Evolutionary conservation across 2,113 vertebrate species (phyloP), one percentile per base, ranked within the genome.

Genomic region (Caretta caretta): DNA sequence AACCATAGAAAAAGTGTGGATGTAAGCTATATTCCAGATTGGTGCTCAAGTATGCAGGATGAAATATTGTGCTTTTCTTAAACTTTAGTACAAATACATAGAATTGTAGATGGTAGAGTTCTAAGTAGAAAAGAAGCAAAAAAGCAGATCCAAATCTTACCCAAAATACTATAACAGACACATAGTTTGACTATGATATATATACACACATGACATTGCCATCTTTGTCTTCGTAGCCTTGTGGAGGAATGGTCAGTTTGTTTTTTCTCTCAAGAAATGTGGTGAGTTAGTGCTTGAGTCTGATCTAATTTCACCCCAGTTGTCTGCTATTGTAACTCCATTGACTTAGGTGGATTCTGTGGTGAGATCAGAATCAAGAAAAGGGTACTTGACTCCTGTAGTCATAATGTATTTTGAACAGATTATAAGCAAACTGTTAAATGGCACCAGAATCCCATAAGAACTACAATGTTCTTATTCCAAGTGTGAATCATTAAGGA

Each of bases 1-100:
- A 56, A 56, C 13, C 4, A 27, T 27, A 17, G 51, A 38, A 48
- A 31, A 91, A 69, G n/a, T 10, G 27, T 8, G 2, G 2, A 20
- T 4, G 25, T 46, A 78, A 78, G 42, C 24, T 12, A 48, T 27
- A 25, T 46, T 89, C 22, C 56, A 53, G 9, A 5, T 3, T 10
- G 0, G 2, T 25, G 10, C 13, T 31, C 0, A 20, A 51, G 29
- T 69, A 83, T 10, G 2, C 35, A 42, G 82, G 59, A 56, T 13
- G 1, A 90, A 90, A 13, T 25, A 35, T 13, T 53, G 19, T 22
- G 10, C 12, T 76, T 35, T 48, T 78, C 75, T 38, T 82, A 57
- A 11, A 31, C 7, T 80, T 84, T 6, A 54, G 35, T 96, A 87
- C 59, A 42, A 12, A n/a, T 95, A 84, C 51, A 42, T 3, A 42